Percentiles rank a stretch among this genome's conserved stretches.
These are phyloP conservation scores for Smittia aterrima DNA, from an alignment of 2,888 invertebrate genomes.

Conservation along the genomic window DNA sequence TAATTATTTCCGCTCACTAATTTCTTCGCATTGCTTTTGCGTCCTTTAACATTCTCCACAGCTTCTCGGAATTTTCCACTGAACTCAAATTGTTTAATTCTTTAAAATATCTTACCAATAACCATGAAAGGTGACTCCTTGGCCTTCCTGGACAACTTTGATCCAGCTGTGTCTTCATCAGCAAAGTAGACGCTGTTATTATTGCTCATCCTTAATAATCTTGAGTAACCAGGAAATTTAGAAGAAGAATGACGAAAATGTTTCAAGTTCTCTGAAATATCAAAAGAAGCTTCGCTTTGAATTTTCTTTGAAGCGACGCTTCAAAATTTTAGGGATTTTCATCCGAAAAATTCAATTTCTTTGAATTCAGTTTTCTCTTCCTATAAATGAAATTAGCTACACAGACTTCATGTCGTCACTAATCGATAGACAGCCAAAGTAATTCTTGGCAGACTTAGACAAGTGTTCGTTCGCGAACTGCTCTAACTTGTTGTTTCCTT, in stretches of 20 bases:
- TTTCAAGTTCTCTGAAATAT: neutral
- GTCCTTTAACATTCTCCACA: neutral
- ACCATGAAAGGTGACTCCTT: conserved; percentile 73
- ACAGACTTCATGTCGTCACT: too few species aligned
- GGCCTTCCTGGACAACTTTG: conserved; percentile 63
- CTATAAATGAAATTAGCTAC: too few species aligned
- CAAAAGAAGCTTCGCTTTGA: neutral
- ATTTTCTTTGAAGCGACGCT: neutral
- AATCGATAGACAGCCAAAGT: too few species aligned
- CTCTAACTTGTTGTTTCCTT: too few species aligned
- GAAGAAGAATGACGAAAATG: neutral
- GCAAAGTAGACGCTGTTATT: neutral
- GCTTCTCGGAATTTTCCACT: neutral
- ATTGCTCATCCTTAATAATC: neutral
- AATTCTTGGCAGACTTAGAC: too few species aligned
- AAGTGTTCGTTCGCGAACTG: too few species aligned
- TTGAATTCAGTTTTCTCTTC: too few species aligned
- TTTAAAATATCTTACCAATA: conserved; percentile 61
- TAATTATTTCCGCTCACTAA: too few species aligned
- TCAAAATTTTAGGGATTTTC: too few species aligned
- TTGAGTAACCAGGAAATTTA: neutral
- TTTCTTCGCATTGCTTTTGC: too few species aligned
- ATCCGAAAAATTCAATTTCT: too few species aligned
- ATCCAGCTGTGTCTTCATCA: conserved; percentile 11
- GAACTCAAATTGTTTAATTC: neutral